Conservation (phyloP, 2,113 vertebrate species). For the Catharus fuscescens region DNA sequence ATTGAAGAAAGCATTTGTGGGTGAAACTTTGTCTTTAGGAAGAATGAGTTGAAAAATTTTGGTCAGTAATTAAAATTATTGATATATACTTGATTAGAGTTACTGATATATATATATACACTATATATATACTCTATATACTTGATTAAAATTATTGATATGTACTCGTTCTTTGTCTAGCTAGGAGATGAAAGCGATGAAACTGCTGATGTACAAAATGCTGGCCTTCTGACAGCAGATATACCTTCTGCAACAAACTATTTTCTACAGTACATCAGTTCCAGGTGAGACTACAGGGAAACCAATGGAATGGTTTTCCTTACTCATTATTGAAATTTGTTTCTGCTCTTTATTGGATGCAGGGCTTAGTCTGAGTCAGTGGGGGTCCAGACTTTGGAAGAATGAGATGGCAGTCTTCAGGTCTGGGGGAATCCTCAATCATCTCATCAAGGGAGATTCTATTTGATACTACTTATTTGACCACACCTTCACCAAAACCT, state of each 20-base stretch:
- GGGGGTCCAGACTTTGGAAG: not conserved
- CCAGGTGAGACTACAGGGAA: constrained; percentile 79
- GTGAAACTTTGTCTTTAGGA: not conserved
- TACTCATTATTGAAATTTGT: not conserved
- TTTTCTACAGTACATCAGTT: constrained; percentile 95
- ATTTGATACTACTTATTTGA: not conserved
- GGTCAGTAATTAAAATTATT: not conserved
- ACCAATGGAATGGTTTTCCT: not conserved
- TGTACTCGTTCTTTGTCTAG: constrained; percentile 61
- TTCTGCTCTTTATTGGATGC: not conserved
- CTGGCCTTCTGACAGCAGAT: constrained; percentile 75
- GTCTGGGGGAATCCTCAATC: not conserved
- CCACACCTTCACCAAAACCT: not conserved
- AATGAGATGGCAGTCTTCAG: not conserved
- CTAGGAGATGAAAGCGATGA: constrained; percentile 82
- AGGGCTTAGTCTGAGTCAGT: not conserved
- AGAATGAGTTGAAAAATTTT: not conserved
- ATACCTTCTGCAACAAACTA: constrained; percentile 89
- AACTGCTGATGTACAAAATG: constrained; percentile 73
- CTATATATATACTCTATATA: too few relatives aligned
- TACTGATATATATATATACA: too few relatives aligned
- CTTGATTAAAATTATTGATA: not conserved
- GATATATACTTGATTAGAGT: too few relatives aligned
- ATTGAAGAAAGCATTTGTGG: not conserved
- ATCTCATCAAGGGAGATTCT: not conserved